Evolutionary conservation across 2,113 vertebrate species (phyloP).

Genomic region (Chionodraco myersi): DNA sequence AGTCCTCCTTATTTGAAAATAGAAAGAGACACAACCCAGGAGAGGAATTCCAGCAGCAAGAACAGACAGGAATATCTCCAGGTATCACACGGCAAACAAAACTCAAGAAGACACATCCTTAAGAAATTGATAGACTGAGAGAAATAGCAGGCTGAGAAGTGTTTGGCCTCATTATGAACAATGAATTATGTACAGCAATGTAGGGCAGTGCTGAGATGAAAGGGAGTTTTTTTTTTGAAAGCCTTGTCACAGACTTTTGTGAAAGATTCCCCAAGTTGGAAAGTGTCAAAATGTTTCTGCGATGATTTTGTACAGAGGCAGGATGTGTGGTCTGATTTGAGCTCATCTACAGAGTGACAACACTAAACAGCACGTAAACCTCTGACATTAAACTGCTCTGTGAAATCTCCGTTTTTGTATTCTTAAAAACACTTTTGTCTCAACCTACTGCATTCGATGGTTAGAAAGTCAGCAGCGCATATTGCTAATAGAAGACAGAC

Average conservation of each 20-base stretch:
- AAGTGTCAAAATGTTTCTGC: constrained; percentile 62
- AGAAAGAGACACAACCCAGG: constrained; percentile 86
- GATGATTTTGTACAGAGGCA: constrained; percentile 47
- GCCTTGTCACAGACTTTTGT: constrained; percentile 20
- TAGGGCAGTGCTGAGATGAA: constrained; percentile 33
- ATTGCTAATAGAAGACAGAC: constrained; percentile 76
- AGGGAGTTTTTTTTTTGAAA: background rate
- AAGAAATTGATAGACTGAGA: constrained; percentile 52
- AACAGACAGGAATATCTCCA: constrained; percentile 82
- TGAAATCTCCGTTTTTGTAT: constrained; percentile 68
- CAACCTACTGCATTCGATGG: constrained; percentile 56
- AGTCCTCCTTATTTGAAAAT: constrained; percentile 85
- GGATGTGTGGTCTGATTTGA: constrained; percentile 79
- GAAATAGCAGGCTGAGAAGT: constrained; percentile 47
- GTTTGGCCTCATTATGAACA: constrained; percentile 54
- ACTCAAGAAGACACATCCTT: constrained; percentile 46
- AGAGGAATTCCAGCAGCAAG: constrained; percentile 81
- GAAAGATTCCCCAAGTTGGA: constrained; percentile 30
- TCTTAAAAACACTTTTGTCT: constrained; percentile 58
- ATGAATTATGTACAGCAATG: constrained; percentile 12
- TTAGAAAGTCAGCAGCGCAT: constrained; percentile 52
- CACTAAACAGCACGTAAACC: constrained; percentile 78
- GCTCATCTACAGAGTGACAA: constrained; percentile 69
- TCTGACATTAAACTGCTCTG: constrained; percentile 77
- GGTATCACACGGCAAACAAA: constrained; percentile 75